phyloP scores from a whole-genome alignment of 2,888 invertebrate species.

The Macropis europaea region DNA sequence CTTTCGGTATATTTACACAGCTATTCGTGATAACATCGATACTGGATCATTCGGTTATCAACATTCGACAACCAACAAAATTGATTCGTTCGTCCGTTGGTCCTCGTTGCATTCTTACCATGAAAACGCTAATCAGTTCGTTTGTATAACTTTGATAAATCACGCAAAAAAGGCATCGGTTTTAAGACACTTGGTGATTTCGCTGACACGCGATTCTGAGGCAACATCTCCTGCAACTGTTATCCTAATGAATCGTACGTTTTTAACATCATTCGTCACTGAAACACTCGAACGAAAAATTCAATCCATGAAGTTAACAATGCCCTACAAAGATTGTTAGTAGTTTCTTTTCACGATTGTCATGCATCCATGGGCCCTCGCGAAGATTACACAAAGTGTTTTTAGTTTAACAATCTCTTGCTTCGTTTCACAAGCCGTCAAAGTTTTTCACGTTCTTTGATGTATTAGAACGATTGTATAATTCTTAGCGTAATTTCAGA shows the following conservation, averaged over 20 bases:
- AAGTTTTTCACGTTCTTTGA: too few relatives aligned
- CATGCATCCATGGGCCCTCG: neutral
- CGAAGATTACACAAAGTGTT: neutral
- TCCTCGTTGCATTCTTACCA: constrained; percentile 31
- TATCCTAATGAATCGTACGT: neutral
- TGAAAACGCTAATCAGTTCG: constrained; percentile 23
- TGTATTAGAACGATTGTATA: too few relatives aligned
- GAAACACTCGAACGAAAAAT: neutral
- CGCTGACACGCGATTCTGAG: constrained; percentile 58
- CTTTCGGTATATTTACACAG: neutral
- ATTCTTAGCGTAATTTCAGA: too few relatives aligned
- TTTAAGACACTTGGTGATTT: constrained; percentile 67
- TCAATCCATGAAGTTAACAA: constrained; percentile 7
- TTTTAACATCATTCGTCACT: neutral
- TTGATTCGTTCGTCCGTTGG: constrained; percentile 37
- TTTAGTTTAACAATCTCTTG: too few relatives aligned
- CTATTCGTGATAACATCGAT: too few relatives aligned
- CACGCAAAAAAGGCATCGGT: constrained; percentile 59
- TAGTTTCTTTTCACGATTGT: neutral
- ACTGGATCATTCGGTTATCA: neutral
- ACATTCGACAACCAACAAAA: neutral
- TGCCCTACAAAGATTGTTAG: neutral
- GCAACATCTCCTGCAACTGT: constrained; percentile 55
- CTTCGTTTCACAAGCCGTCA: too few relatives aligned
- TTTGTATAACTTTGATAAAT: constrained; percentile 19